phyloP scores from a whole-genome alignment of 1,140 invertebrate genomes.

The Calliopsis andreniformis region DNA sequence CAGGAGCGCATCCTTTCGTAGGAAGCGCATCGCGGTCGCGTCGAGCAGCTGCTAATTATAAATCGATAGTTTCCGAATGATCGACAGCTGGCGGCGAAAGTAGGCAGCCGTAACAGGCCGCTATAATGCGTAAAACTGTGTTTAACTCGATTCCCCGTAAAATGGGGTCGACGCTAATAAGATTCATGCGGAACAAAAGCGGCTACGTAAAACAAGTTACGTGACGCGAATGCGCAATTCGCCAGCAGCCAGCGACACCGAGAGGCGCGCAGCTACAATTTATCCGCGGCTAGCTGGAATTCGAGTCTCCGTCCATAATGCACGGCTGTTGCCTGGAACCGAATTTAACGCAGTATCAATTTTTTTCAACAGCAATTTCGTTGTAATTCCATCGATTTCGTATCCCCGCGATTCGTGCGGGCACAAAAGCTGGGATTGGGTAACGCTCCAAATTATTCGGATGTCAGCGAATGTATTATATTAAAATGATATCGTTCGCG shows the following conservation, averaged over 20 bases:
- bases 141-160: conserved; percentile 73
- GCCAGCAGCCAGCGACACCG: conserved; percentile 47
- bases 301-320: conserved; percentile 58
- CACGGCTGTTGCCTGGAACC: conserved; percentile 49
- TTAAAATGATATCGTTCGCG: conserved; percentile 32
- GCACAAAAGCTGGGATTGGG: too few relatives aligned
- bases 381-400: conserved; percentile 33
- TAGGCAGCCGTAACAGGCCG: conserved; percentile 19
- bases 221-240: conserved; percentile 74
- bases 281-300: conserved; percentile 50
- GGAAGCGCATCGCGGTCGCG: neutral
- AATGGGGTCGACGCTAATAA: conserved; percentile 74
- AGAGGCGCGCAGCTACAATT: conserved; percentile 60
- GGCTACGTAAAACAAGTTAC: conserved; percentile 75
- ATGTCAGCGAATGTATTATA: conserved; percentile 9
- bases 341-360: conserved; percentile 55
- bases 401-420: too few relatives aligned
- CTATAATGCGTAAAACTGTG: conserved; percentile 69
- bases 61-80: conserved; percentile 21
- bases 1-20: too few relatives aligned
- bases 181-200: conserved; percentile 75
- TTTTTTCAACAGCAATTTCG: conserved; percentile 47
- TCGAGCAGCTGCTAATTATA: conserved; percentile 5
- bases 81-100: conserved; percentile 1
- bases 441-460: conserved; percentile 26